phyloP scores from a whole-genome alignment of 1,140 invertebrate genomes.

The Drosophila truncata region DNA sequence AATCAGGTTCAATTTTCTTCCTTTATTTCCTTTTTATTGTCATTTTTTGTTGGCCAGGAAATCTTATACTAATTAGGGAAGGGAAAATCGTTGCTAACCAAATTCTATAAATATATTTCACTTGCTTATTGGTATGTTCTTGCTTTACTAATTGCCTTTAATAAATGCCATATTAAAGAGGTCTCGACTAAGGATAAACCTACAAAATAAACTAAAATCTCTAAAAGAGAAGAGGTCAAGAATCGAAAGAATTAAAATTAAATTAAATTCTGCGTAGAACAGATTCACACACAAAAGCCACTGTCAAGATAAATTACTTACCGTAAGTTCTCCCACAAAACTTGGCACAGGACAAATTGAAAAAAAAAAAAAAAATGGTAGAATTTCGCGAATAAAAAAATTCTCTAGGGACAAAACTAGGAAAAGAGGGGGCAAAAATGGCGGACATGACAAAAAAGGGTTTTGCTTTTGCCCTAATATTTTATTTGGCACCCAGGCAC shows the following conservation, averaged over 20 bases:
- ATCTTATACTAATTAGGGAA: conserved; percentile 2
- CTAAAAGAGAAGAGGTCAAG: not conserved
- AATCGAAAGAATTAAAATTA: conserved; percentile 56
- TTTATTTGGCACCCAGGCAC: conserved; percentile 47
- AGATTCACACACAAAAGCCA: conserved; percentile 21
- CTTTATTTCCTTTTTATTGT: conserved; percentile 1
- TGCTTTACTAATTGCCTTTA: not conserved
- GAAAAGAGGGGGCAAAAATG: not conserved
- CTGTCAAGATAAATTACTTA: conserved; percentile 79
- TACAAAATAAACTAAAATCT: not conserved
- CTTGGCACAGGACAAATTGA: conserved; percentile 67
- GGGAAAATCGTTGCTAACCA: not conserved
- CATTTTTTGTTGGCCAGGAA: not conserved
- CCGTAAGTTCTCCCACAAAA: conserved; percentile 62
- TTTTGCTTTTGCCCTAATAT: conserved; percentile 59
- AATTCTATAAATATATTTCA: not conserved
- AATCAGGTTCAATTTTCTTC: not conserved
- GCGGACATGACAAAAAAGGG: conserved; percentile 60
- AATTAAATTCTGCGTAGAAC: conserved; percentile 38
- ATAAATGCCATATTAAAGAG: too few species aligned
- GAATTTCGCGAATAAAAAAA: conserved; percentile 47
- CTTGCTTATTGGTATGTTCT: not conserved
- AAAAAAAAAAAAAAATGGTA: conserved; percentile 38
- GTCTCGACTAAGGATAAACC: not conserved
- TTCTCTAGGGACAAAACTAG: conserved; percentile 26